Base-by-base conservation (phyloP, 1,140 invertebrate genomes). In the Drosophila simulans region DNA sequence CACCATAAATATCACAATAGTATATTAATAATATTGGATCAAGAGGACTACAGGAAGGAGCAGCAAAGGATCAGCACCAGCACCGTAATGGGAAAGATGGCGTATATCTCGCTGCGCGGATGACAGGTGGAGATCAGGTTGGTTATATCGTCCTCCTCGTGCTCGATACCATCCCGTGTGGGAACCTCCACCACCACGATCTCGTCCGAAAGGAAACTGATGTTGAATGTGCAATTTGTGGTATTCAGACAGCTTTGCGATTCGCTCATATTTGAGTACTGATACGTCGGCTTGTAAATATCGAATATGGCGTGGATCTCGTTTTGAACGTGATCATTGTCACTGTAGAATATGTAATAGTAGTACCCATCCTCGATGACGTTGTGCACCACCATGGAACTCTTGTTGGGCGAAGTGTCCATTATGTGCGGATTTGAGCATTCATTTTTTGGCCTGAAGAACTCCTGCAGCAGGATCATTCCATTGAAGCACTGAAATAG, bases 301-400 rank as follows among this genome's bases (percentile, higher is more conserved):
- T 97, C 95, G 92, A 97, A 97, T 70, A 96, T 94, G 11, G 95
- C 96, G 92, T 97, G 95, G 72, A 97, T 96, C 88, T 96, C 95
- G 92, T 97, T 97, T 5, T 93, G 94, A 10, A 95, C 94, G 62
- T 95, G 93, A 91, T 97, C 96, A 93, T 97, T 97, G 88, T 97
- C 96, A 79, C 96, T 96, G 81, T 97, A 97, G 93, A 97, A 97
- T 70, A 97, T 96, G 88, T 97, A 97, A 92, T 97, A 97, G 91
- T 97, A 97, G 91, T 97, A 97, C 8, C 96, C 96, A 92, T 96
- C 95, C 42, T 94, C 93, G 27, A 93, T 91, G 12, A 97, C 95
- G 72, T 96, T 94, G 84, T 97, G 96, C 52, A 93, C 93, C 10
- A 94, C 94, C 60, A 94, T 91, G 81, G 96, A 94, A 86, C 95